Evolutionary conservation across 1,140 invertebrate species (phyloP).

Genomic region (Zeugodacus cucurbitae): DNA sequence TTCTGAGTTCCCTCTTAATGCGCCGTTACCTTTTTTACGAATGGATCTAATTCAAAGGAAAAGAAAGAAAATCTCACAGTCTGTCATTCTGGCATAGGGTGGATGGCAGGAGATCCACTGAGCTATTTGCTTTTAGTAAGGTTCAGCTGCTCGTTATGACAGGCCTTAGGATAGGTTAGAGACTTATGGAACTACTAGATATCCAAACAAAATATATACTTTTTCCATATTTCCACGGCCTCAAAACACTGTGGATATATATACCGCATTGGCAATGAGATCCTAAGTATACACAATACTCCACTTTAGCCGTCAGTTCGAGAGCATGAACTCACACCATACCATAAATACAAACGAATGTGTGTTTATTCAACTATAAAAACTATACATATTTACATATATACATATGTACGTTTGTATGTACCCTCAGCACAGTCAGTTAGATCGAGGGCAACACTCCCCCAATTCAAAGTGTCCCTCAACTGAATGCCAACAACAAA

Average conservation of each 20-base stretch:
- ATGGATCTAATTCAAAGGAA: too few species aligned
- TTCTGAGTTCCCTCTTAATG: too few species aligned
- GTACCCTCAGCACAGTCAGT: not conserved
- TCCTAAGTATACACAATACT: not conserved
- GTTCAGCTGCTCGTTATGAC: too few species aligned
- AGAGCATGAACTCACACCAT: not conserved
- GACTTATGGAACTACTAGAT: not conserved
- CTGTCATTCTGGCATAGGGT: too few species aligned
- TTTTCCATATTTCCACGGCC: too few species aligned
- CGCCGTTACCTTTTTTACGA: too few species aligned
- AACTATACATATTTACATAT: not conserved
- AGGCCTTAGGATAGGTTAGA: too few species aligned
- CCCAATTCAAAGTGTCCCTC: not conserved
- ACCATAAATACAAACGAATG: not conserved
- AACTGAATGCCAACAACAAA: not conserved
- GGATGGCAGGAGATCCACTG: too few species aligned
- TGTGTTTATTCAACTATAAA: not conserved
- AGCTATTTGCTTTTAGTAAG: too few species aligned
- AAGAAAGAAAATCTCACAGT: too few species aligned
- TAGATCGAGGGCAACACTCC: slow-evolving; percentile 8
- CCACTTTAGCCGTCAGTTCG: not conserved
- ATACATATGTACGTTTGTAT: not conserved
- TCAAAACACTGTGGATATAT: too few species aligned
- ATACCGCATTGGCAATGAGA: not conserved
- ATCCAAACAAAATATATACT: too few species aligned